Evolutionary conservation across 2,113 vertebrate genomes (phyloP), one percentile per base, ranked within the genome.

Genomic region (Nymphicus hollandicus): DNA sequence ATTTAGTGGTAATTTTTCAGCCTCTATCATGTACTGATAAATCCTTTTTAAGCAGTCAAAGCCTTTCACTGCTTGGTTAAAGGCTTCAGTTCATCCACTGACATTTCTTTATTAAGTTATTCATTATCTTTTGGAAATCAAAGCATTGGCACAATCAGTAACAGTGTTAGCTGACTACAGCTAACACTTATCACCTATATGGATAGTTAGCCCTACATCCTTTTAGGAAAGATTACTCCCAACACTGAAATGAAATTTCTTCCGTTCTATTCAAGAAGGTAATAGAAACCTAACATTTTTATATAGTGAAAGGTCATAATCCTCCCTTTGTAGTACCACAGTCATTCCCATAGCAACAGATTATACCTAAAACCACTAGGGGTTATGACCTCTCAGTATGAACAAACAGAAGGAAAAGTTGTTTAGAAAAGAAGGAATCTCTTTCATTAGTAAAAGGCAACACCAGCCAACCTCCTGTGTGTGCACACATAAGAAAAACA

Each of bases 101-200:
- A 73, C 85, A 81, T 91, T 91, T 94, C 91, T 73, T 93, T 89
- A 81, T 73, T 69, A 94, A 94, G 89, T 95, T 97, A 95, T 96
- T 97, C 93, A 94, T 96, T 95, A 95, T 96, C 89, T 95, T 81
- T 83, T 25, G 44, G 74, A 95, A 97, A 97, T 98, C 94, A 95
- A 97, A 98, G 85, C 10, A 6, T 53, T 92, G 73, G 78, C 94
- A 95, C 89, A 95, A 96, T 92, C 95, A 92, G 84, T 96, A 86
- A 93, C n/a, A n/a, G n/a, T n/a, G n/a, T n/a, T n/a, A n/a, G n/a
- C n/a, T 94, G 94, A 94, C 92, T 88, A 68, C 44, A 83, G 93
- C 93, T 97, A 96, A 94, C 49, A 24, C 77, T 92, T 95, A 92
- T 97, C 89, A 96, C 88, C 93, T 96, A 76, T 83, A 89, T 61